Evolutionary conservation across 1,140 invertebrate species (phyloP), one percentile per base, ranked within the genome.

Genomic region (Caenorhabditis tropicalis): DNA sequence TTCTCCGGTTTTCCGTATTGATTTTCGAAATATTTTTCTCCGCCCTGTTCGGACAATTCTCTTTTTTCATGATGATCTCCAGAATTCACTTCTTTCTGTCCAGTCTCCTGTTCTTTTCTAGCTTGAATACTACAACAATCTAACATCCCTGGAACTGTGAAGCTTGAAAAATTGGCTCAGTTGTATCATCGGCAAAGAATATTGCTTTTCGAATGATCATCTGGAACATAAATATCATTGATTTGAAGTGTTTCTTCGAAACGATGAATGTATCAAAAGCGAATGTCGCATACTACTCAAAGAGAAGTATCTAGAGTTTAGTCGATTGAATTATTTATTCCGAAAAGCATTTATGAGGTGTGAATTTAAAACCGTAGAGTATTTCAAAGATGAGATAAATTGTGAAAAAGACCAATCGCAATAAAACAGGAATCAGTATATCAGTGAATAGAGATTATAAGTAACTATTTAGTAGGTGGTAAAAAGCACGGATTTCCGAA

Each of bases 71-170:
- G 24, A 82, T 48, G 46, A 84, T 51, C 33, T 39, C 60, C 79
- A 43, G 88, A 81, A 43, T 87, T 84, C 48, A 91, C 90, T 19
- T 88, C 39, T 49, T 86, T 79, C 31, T 90, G 36, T 19, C 36
- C 46, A n/a, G 83, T 79, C 48, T 74, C 84, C 39, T 79, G 56
- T 58, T 90, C 89, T 74, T 85, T 82, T 39, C 89, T 82, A 1
- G 87, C 89, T 48, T 88, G 87, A 39, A 82, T 53, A 29, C 94
- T 94, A 88, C 98, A 99, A 91, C 98, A 99, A 88, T 96, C 94
- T 2, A 99, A 91, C 84, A 96, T 95, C 19, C 95, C 95, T 31
- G 96, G 95, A 92, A n/a, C n/a, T n/a, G n/a, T n/a, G n/a, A n/a
- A n/a, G n/a, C n/a, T n/a, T n/a, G n/a, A n/a, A n/a, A n/a, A n/a